A percentile compares a stretch with the other conserved stretches of the same genome.
Conservation (phyloP, 2,888 invertebrate genomes). For the Dasypogon diadema region DNA sequence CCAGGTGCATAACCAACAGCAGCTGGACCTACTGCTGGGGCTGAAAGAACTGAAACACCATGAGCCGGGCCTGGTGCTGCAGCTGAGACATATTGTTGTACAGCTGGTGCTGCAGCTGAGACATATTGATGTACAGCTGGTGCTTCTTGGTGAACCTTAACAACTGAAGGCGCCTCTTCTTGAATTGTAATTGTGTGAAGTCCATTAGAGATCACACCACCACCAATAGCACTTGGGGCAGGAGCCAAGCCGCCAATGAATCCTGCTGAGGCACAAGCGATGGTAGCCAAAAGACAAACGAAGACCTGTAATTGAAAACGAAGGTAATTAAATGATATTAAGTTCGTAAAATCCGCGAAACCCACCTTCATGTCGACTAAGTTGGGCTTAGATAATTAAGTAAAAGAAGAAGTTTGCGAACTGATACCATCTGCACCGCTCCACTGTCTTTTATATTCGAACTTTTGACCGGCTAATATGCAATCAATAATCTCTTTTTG, state of each 20-base stretch:
- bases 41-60: not conserved
- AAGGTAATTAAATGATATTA: no score
- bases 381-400: not conserved
- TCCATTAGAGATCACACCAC: not conserved
- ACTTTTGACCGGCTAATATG: not conserved
- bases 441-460: conserved; percentile 13
- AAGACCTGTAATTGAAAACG: not conserved
- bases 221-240: not conserved
- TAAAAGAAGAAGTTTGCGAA: not conserved
- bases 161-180: not conserved
- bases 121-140: not conserved
- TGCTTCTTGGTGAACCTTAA: not conserved
- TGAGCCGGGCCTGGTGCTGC: not conserved
- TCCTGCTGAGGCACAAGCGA: not conserved
- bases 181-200: conserved; percentile 34
- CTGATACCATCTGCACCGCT: conserved; percentile 1
- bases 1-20: not conserved
- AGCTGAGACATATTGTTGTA: not conserved
- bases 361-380: conserved; percentile 37
- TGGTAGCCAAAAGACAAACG: not conserved
- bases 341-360: not conserved
- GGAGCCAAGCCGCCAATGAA: not conserved
- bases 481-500: not conserved
- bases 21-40: not conserved
- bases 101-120: not conserved